A percentile compares a stretch with the other conserved stretches of the same genome.
These are phyloP conservation scores for Crocodylus rhombifer DNA, from an alignment of 2,797 vertebrate genomes.

Conservation along the genomic window DNA sequence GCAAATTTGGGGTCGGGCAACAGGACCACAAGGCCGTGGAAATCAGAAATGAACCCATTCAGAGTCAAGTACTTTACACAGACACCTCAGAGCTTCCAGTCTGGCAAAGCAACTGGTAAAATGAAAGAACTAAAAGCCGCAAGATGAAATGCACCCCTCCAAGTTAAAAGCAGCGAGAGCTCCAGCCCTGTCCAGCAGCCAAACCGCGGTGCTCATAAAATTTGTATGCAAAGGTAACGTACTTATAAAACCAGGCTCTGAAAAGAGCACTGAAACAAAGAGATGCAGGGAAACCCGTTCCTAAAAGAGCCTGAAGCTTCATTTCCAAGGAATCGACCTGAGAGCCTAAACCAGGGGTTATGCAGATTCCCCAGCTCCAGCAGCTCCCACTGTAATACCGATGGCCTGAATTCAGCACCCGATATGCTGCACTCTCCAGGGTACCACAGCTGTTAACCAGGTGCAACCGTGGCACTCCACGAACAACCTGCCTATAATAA, in stretches of 20 bases:
- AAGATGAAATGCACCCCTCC: not conserved
- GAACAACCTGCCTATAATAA: no score
- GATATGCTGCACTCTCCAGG: no score
- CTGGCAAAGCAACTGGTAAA: not conserved
- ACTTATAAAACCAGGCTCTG: not conserved
- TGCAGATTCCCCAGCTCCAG: no score
- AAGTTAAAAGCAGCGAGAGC: not conserved
- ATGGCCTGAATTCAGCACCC: no score
- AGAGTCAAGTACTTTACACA: not conserved
- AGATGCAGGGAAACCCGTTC: not conserved
- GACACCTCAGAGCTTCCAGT: not conserved
- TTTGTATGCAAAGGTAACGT: accelerated
- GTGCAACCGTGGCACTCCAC: no score
- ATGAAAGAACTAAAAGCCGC: not conserved
- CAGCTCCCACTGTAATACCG: no score
- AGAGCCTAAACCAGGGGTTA: no score
- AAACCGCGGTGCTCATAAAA: accelerated
- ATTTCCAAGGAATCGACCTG: accelerated
- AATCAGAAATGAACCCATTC: not conserved
- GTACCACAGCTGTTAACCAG: no score
- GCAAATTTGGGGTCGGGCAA: not conserved
- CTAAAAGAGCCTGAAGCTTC: not conserved
- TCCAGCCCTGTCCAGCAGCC: not conserved
- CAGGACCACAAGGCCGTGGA: accelerated
- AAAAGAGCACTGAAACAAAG: not conserved